Conservation (phyloP, 2,113 vertebrate species). For the Alectura lathami region DNA sequence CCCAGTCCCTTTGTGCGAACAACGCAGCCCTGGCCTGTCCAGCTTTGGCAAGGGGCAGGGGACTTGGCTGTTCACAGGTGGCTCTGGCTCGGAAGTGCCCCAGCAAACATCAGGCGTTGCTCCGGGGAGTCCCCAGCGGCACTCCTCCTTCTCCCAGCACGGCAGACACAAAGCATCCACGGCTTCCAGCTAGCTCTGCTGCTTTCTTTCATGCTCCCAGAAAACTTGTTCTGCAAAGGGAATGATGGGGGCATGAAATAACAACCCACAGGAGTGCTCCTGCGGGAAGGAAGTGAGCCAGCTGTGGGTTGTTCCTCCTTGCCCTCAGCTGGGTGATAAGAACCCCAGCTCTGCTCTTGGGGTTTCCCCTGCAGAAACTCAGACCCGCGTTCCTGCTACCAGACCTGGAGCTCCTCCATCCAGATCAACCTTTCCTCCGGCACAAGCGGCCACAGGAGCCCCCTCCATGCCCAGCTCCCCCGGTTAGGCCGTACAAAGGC, state of each 20-base stretch:
- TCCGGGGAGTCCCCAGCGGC: background rate
- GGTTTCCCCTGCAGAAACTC: background rate
- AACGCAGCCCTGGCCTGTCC: background rate
- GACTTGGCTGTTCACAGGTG: background rate
- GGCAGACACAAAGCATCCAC: background rate
- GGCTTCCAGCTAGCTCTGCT: background rate
- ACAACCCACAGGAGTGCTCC: background rate
- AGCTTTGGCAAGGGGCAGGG: background rate
- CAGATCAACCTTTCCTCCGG: background rate
- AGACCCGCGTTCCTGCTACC: background rate
- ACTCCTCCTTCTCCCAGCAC: background rate
- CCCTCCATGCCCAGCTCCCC: rapidly evolving
- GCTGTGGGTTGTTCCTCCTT: background rate
- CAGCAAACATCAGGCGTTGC: rapidly evolving
- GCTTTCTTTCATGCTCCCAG: background rate
- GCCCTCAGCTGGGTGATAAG: background rate
- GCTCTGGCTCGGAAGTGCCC: background rate
- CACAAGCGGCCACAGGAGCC: background rate
- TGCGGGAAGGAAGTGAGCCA: background rate
- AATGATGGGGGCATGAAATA: background rate
- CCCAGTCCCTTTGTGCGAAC: background rate
- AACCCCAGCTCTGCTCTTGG: background rate
- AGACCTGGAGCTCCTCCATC: background rate
- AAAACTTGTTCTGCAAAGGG: background rate
- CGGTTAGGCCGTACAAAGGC: no score